Evolutionary conservation across 2,113 vertebrate species (phyloP), one percentile per base, ranked within the genome.

Genomic region (Delphinapterus leucas): DNA sequence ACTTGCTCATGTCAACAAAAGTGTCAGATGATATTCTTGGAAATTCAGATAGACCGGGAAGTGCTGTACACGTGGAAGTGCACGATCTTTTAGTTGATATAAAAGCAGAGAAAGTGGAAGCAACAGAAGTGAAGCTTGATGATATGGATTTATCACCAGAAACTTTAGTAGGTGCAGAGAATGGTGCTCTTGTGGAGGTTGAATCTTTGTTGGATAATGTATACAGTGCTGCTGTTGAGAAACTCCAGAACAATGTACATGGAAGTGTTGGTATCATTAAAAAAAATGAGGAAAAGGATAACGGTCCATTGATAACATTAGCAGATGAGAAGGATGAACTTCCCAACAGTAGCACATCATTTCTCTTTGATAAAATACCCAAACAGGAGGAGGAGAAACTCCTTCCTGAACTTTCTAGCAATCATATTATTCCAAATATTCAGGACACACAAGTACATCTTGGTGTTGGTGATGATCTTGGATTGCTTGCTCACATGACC

Each of bases 81-180:
- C 99, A 99, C 10, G 99, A 99, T 97, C 99, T 99, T 92, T 99
- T 99, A 44, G 99, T 99, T 41, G 99, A 99, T 97, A 99, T 99
- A 98, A 99, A 99, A 98, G 99, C 99, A 41, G 99, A 99, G 97
- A 99, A 99, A 95, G 99, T 99, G 53, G 99, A 99, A 98, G 99
- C 99, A 81, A 99, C 99, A 0, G 99, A 99, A 98, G 99, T 99
- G 77, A 99, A 99, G 97, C 98, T 99, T 92, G 99, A 99, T 44
- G 99, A 99, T 96, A 99, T 99, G 98, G 99, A 99, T 98, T 98
- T 99, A 92, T 99, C 99, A 81, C 99, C 99, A 1, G 99, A 99
- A 97, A 99, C 99, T 1, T 82, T 99, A 68, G 99, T 98, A 80
- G 98, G 98, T 13, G 98, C 98, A 90, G 99, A 99, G 98, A 99